Conservation (phyloP, 2,113 vertebrate genomes). For the Paradoxurus hermaphroditus region DNA sequence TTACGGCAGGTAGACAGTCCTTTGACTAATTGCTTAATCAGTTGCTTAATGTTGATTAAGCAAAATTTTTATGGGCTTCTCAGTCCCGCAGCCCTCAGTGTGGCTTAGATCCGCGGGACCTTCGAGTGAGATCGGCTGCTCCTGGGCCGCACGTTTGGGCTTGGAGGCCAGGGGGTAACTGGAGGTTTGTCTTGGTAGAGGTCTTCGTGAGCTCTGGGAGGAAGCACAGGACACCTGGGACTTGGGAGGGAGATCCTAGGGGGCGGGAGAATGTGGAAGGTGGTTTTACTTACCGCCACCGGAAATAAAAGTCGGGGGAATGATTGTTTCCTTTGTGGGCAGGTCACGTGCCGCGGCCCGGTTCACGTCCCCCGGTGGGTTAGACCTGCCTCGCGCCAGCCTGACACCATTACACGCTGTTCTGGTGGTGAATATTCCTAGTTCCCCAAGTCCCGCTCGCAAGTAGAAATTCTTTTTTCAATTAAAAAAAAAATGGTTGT, state of each 20-base stretch:
- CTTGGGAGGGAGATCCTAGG: not conserved
- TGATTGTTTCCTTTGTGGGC: not conserved
- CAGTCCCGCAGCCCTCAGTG: too few relatives aligned
- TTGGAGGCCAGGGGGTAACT: not conserved
- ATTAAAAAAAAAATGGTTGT: too few relatives aligned
- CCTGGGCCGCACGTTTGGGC: not conserved
- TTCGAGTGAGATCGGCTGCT: not conserved
- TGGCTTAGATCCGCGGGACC: not conserved
- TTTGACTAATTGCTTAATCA: too few relatives aligned
- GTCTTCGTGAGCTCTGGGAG: not conserved
- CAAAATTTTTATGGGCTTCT: not conserved
- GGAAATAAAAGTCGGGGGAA: not conserved
- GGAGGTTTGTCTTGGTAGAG: not conserved
- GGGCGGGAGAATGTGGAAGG: not conserved
- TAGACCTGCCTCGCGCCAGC: not conserved
- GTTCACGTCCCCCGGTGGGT: not conserved
- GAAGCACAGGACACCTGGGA: not conserved
- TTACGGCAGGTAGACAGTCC: not conserved
- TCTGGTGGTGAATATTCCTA: not conserved
- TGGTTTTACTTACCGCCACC: not conserved
- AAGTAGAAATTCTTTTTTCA: too few relatives aligned
- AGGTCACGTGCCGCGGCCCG: rapidly evolving
- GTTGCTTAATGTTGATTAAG: too few relatives aligned
- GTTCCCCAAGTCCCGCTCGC: not conserved
- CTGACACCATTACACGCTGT: not conserved